phyloP scores from a whole-genome alignment of 2,797 vertebrate genomes.

The Gymnoscopelus braueri region DNA sequence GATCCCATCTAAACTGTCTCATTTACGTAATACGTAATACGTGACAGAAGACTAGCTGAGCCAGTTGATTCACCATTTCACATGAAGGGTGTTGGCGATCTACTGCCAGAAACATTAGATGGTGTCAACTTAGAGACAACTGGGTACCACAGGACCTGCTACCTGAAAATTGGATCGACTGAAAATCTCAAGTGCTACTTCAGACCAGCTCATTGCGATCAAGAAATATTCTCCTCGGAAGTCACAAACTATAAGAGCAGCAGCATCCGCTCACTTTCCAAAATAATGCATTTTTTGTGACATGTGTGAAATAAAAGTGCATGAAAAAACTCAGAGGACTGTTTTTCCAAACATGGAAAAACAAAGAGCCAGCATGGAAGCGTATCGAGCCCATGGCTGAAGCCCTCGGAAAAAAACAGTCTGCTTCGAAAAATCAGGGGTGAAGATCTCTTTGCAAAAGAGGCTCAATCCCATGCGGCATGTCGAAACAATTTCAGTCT shows the following conservation, averaged over 20 bases:
- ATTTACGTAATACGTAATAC: neutral
- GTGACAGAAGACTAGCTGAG: constrained; percentile 8
- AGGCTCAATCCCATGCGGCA: neutral
- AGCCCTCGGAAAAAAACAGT: constrained; percentile 4
- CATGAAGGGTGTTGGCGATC: neutral
- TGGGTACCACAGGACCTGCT: constrained; percentile 8
- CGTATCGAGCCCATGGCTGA: constrained; percentile 5
- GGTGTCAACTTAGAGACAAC: constrained; percentile 2
- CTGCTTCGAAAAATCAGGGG: neutral
- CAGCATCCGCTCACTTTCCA: neutral
- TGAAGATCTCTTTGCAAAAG: constrained; percentile 2
- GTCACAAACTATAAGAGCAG: neutral
- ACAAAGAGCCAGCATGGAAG: constrained; percentile 9
- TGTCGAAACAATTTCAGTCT: constrained; percentile 3
- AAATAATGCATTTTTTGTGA: constrained; percentile 13
- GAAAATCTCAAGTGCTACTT: constrained; percentile 6
- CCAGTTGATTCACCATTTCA: neutral
- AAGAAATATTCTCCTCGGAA: constrained; percentile 4
- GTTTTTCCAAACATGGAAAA: constrained; percentile 1
- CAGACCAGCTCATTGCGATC: neutral
- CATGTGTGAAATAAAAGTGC: constrained; percentile 1
- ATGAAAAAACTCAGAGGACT: constrained; percentile 1
- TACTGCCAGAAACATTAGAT: constrained; percentile 6
- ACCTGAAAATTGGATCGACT: constrained; percentile 7
- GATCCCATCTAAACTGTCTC: neutral